Conservation (phyloP, 2,888 invertebrate species). For the Tortrix viridana region DNA sequence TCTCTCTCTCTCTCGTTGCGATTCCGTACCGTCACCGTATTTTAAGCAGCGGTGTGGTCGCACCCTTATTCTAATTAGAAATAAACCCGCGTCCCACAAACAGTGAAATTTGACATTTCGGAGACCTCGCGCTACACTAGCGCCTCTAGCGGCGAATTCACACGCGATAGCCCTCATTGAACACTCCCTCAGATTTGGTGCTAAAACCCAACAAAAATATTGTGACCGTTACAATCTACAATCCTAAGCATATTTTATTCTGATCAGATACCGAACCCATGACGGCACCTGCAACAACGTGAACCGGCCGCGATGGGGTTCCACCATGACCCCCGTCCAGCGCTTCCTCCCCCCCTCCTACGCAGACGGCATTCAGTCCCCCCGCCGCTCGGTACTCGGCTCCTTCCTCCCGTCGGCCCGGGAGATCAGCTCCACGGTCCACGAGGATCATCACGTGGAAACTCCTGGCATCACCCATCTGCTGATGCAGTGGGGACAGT, state of each 20-base stretch:
- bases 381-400: constrained; percentile 85
- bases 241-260: neutral
- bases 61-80: no score
- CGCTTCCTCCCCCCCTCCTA: constrained; percentile 92
- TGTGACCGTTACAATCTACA: no score
- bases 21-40: no score
- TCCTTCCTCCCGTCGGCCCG: constrained; percentile 89
- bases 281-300: constrained; percentile 96
- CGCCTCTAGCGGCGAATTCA: no score
- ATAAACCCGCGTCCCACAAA: no score
- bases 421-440: constrained; percentile 87
- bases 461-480: constrained; percentile 89
- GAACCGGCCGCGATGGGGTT: constrained; percentile 90
- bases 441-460: constrained; percentile 85
- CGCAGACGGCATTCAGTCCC: constrained; percentile 88
- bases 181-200: no score
- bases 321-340: constrained; percentile 92
- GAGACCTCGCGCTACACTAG: no score
- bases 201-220: no score
- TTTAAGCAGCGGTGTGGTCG: no score
- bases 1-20: no score
- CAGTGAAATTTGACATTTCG: no score
- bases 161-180: no score
- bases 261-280: constrained; percentile 89
- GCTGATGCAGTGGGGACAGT: constrained; percentile 96